A percentile compares a stretch with the other conserved stretches of the same genome.
phyloP scores from a whole-genome alignment of 2,888 invertebrate genomes.

The Eulithis prunata region DNA sequence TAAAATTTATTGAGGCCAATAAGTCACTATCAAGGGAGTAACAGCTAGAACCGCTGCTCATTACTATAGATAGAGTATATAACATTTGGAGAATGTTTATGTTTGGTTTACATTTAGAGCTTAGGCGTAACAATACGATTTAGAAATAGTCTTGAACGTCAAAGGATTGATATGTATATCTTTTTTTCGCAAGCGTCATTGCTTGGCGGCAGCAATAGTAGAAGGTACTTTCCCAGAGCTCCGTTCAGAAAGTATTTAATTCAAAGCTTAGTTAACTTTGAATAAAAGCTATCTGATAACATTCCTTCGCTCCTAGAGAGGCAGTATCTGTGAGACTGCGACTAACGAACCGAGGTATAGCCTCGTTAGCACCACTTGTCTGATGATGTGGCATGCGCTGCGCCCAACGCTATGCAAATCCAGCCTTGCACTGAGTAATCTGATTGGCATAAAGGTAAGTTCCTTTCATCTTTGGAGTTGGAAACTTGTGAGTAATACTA shows the following conservation, averaged over 20 bases:
- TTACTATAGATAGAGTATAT: constrained; percentile 45
- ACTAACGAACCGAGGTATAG: constrained; percentile 60
- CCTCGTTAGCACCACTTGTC: constrained; percentile 66
- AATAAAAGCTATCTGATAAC: constrained; percentile 12
- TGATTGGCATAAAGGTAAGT: constrained; percentile 12
- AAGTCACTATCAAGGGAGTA: constrained; percentile 37
- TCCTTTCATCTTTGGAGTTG: constrained; percentile 1
- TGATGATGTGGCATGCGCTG: constrained; percentile 43
- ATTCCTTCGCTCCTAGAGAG: constrained; percentile 7
- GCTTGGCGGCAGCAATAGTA: too few relatives aligned
- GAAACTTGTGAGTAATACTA: too few relatives aligned
- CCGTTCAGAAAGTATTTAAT: too few relatives aligned
- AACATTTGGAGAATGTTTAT: constrained; percentile 42
- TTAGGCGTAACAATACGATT: background rate
- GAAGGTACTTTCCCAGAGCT: too few relatives aligned
- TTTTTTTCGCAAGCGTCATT: too few relatives aligned
- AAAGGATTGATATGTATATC: too few relatives aligned
- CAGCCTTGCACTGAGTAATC: constrained; percentile 16
- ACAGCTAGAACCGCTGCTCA: constrained; percentile 42
- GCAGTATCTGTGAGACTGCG: constrained; percentile 41
- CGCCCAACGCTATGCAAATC: constrained; percentile 25
- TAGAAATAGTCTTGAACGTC: background rate
- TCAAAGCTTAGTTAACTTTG: too few relatives aligned
- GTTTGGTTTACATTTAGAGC: background rate
- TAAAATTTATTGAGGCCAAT: constrained; percentile 37